These are phyloP conservation scores for Astyanax mexicanus DNA, from an alignment of 2,797 vertebrate species.

Conservation along the genomic window DNA sequence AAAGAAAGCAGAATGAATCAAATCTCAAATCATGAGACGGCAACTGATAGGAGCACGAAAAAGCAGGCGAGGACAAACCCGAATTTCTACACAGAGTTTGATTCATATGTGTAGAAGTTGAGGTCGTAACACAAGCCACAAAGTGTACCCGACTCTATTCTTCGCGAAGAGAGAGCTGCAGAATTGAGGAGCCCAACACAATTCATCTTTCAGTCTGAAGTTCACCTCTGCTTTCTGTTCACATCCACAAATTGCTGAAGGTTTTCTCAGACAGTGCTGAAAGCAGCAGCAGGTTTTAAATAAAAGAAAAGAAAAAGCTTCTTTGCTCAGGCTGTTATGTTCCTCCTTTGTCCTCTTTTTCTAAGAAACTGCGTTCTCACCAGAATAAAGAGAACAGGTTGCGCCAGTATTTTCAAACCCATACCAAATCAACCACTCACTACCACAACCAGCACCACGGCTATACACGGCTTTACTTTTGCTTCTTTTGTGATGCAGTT, in stretches of 20 bases:
- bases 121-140: not conserved
- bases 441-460: no score
- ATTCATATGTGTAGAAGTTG: not conserved
- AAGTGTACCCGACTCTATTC: not conserved
- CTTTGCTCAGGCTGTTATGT: conserved; percentile 1
- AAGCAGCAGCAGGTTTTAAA: conserved; percentile 10
- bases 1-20: no score
- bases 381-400: conserved; percentile 24
- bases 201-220: conserved; percentile 10
- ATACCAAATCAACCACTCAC: not conserved
- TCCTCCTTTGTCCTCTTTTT: conserved; percentile 16
- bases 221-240: conserved; percentile 11
- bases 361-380: conserved; percentile 1
- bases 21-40: not conserved
- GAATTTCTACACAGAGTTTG: not conserved
- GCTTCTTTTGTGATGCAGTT: not conserved
- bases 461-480: not conserved
- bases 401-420: not conserved
- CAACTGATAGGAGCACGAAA: not conserved
- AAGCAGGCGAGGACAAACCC: not conserved
- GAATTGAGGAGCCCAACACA: not conserved
- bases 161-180: not conserved
- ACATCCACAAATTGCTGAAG: conserved; percentile 1
- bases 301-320: conserved; percentile 23
- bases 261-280: conserved; percentile 11